phyloP scores from a whole-genome alignment of 2,888 invertebrate genomes.

The Platypus cylindrus region DNA sequence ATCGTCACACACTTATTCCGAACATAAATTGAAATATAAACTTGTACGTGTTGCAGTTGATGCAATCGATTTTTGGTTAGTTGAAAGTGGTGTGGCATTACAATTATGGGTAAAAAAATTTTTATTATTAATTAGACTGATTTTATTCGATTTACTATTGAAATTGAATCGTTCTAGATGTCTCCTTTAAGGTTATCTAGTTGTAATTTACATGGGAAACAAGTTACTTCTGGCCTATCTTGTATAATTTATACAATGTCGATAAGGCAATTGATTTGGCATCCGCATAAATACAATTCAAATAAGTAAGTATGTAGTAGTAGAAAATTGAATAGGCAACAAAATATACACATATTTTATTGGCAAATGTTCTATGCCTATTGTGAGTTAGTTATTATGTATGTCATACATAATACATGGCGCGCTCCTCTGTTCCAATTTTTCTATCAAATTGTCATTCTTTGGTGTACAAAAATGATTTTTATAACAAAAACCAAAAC shows the following conservation, averaged over 20 bases:
- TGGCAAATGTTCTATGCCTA: too few relatives aligned
- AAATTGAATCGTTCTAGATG: conserved; percentile 37
- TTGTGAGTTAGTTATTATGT: too few relatives aligned
- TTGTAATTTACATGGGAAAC: conserved; percentile 90
- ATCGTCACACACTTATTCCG: conserved; percentile 23
- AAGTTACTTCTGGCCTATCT: conserved; percentile 80
- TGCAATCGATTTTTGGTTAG: conserved; percentile 78
- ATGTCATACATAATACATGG: too few relatives aligned
- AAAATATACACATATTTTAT: too few relatives aligned
- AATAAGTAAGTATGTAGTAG: conserved; percentile 28
- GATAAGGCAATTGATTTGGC: conserved; percentile 32
- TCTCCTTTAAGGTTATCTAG: conserved; percentile 79
- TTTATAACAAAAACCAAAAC: too few relatives aligned
- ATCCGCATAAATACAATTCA: conserved; percentile 33
- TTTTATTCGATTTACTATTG: neutral
- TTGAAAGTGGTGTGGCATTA: conserved; percentile 77
- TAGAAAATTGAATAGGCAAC: too few relatives aligned
- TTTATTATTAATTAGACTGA: neutral
- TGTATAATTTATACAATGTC: conserved; percentile 49
- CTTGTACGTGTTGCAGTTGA: conserved; percentile 84
- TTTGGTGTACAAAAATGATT: too few relatives aligned
- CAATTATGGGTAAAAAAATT: conserved; percentile 66
- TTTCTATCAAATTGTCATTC: too few relatives aligned
- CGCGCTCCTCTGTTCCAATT: too few relatives aligned
- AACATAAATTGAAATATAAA: conserved; percentile 65